Percentiles rank a stretch among this genome's conserved stretches.
Conservation (phyloP, 1,140 invertebrate species). For the Penaeus japonicus region DNA sequence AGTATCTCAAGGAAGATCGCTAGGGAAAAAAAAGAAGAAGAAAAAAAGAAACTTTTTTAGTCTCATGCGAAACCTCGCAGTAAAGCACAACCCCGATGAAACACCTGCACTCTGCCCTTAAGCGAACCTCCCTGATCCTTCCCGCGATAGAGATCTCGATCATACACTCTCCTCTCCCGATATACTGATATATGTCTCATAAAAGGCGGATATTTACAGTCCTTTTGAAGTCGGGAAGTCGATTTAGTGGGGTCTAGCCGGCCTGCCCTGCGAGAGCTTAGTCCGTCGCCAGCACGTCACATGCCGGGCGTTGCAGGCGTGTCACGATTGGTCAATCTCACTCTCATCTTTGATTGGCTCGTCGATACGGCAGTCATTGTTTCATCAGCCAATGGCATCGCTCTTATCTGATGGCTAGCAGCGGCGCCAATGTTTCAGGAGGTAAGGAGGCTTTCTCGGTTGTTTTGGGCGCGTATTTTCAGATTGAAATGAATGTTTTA, state of each 20-base stretch:
- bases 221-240: background rate
- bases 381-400: conserved; percentile 51
- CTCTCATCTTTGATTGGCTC: conserved; percentile 50
- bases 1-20: no score
- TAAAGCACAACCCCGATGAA: no score
- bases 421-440: background rate
- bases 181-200: no score
- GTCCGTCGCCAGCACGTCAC: conserved; percentile 34
- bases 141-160: no score
- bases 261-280: background rate
- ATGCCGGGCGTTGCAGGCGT: conserved; percentile 43
- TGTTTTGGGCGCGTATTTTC: background rate
- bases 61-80: no score
- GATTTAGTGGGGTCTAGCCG: background rate
- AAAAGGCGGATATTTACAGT: no score
- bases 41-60: no score
- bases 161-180: no score
- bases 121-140: no score
- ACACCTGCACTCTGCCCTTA: no score
- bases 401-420: conserved; percentile 42
- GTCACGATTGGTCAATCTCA: conserved; percentile 46
- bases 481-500: background rate
- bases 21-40: no score
- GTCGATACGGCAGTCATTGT: conserved; percentile 45
- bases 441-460: background rate